Conservation (phyloP, 1,140 invertebrate species). For the Caligus rogercresseyi region DNA sequence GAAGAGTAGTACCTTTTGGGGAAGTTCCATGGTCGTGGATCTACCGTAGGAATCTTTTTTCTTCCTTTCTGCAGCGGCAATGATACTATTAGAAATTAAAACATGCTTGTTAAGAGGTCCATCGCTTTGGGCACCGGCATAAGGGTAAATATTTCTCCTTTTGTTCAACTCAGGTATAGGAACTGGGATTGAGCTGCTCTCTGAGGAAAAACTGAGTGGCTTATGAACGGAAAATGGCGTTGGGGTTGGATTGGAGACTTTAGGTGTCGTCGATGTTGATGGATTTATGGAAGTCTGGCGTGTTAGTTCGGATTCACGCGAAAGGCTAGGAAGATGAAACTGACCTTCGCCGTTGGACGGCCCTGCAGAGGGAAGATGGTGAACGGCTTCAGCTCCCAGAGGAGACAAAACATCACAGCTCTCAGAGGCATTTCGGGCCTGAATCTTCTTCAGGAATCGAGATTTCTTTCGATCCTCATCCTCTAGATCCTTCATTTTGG, state of each 20-base stretch:
- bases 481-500: conserved; percentile 14
- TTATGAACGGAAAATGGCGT: background rate
- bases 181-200: background rate
- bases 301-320: background rate
- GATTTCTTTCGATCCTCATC: conserved; percentile 4
- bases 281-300: background rate
- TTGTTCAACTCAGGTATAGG: background rate
- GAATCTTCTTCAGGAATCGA: background rate
- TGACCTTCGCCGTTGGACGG: conserved; percentile 2
- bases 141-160: conserved; percentile 15
- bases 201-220: background rate
- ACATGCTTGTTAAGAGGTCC: conserved; percentile 20
- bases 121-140: conserved; percentile 17
- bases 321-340: background rate
- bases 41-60: conserved; percentile 15
- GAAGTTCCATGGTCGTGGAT: conserved; percentile 3
- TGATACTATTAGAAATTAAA: conserved; percentile 15
- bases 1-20: conserved; percentile 18
- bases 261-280: background rate
- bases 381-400: background rate
- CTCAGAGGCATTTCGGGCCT: background rate
- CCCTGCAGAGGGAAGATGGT: background rate
- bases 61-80: conserved; percentile 19
- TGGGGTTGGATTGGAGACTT: background rate
- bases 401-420: background rate